Conservation (phyloP, 2,797 vertebrate species). For the Austrolebias charrua region DNA sequence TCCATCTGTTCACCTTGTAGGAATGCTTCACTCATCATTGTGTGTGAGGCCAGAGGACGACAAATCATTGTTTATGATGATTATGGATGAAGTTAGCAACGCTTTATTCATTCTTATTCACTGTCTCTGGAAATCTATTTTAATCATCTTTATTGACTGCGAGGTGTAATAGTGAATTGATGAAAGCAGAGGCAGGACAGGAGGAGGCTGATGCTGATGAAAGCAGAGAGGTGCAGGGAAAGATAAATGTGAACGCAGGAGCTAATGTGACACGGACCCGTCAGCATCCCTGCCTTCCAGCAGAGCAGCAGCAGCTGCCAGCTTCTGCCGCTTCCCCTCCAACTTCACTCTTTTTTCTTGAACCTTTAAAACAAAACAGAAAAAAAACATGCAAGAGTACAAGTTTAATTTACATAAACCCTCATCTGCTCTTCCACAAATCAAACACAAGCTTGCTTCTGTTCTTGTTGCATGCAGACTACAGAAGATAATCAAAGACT, state of each 20-base stretch:
- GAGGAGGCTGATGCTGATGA: background rate
- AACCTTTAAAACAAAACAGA: constrained; percentile 65
- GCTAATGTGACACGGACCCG: constrained; percentile 80
- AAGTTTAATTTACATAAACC: background rate
- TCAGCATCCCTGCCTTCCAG: constrained; percentile 89
- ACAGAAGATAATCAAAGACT: rapidly evolving
- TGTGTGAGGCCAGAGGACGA: background rate
- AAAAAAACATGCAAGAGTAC: too few relatives aligned
- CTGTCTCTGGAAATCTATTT: constrained; percentile 21
- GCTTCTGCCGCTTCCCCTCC: constrained; percentile 88
- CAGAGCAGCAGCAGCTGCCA: constrained; percentile 82
- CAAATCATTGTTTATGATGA: constrained; percentile 10
- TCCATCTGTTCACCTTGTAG: constrained; percentile 48
- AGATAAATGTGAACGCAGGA: constrained; percentile 2
- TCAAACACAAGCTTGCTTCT: background rate
- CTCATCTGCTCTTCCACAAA: background rate
- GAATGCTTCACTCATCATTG: background rate
- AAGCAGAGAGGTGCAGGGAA: background rate
- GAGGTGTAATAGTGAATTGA: background rate
- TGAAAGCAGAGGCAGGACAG: background rate
- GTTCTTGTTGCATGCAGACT: background rate
- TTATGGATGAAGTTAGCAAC: constrained; percentile 17
- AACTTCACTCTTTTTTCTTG: constrained; percentile 85
- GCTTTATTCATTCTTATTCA: constrained; percentile 13
- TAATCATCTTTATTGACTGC: constrained; percentile 30